Percentiles rank a stretch among this genome's conserved stretches.
Evolutionary conservation across 2,797 vertebrate species (phyloP).

Genomic region (Gobionotothen gibberifrons): DNA sequence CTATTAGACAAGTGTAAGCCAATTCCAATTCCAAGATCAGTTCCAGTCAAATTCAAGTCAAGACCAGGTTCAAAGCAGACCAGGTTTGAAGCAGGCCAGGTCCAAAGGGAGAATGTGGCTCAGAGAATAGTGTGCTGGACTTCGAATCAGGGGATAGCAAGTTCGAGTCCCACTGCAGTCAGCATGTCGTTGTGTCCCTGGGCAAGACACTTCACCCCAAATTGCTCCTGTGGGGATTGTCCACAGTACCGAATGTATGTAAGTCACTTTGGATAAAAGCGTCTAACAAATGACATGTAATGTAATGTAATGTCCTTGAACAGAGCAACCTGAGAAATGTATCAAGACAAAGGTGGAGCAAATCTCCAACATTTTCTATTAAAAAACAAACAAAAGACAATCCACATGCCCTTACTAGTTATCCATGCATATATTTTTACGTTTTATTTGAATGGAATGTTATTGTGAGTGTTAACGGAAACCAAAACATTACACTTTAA

Average conservation of each 20-base stretch:
- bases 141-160: no score
- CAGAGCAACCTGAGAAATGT: constrained; percentile 11
- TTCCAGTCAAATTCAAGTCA: constrained; percentile 55
- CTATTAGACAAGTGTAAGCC: constrained; percentile 41
- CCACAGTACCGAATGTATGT: no score
- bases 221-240: no score
- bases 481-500: neutral
- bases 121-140: no score
- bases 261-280: no score
- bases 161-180: no score
- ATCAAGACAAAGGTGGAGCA: constrained; percentile 35
- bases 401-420: neutral
- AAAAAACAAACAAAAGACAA: constrained; percentile 15
- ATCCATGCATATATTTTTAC: neutral
- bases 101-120: no score
- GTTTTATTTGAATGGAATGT: neutral
- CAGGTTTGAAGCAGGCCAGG: constrained; percentile 40
- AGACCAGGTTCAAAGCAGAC: constrained; percentile 19
- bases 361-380: constrained; percentile 30
- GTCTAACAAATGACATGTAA: no score
- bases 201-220: no score
- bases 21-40: constrained; percentile 57
- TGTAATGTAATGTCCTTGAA: neutral
- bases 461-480: neutral
- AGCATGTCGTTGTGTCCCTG: no score